Evolutionary conservation across 2,888 invertebrate species (phyloP).

Genomic region (Dioctria rufipes): DNA sequence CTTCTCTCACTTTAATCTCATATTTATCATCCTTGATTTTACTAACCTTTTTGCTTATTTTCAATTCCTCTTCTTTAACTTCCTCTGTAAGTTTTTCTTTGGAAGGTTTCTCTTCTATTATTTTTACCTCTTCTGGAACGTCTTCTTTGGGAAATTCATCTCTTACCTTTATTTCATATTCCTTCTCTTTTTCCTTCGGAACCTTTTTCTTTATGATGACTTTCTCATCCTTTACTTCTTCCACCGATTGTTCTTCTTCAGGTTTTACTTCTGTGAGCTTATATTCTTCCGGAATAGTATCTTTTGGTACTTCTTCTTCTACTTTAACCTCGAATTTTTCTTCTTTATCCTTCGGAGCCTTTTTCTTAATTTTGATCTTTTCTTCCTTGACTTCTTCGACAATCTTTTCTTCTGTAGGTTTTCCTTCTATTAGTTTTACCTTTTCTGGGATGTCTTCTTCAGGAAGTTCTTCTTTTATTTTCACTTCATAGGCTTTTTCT

Average conservation of each 20-base stretch:
- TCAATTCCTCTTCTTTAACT: no score
- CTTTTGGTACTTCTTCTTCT: neutral
- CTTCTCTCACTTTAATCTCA: conserved; percentile 60
- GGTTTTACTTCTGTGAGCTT: conserved; percentile 55
- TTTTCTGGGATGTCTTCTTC: neutral
- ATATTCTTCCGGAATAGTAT: neutral
- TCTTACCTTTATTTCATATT: conserved; percentile 61
- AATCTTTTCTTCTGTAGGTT: conserved; percentile 48
- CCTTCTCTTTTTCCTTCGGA: conserved; percentile 62
- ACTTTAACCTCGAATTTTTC: neutral
- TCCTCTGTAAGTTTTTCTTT: conserved; percentile 40
- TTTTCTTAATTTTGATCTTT: conserved; percentile 20
- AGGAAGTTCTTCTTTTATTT: conserved; percentile 38
- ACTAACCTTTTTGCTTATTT: no score
- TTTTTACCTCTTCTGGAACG: neutral
- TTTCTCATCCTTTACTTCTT: conserved; percentile 51
- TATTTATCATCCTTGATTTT: no score
- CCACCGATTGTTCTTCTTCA: conserved; percentile 49
- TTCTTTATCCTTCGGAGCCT: conserved; percentile 41
- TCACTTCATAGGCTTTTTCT: neutral
- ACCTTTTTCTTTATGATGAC: conserved; percentile 55
- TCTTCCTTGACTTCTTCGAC: conserved; percentile 55
- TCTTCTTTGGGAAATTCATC: conserved; percentile 26
- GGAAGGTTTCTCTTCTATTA: conserved; percentile 5
- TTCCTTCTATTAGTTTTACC: conserved; percentile 57